Percentiles rank a stretch among this genome's conserved stretches.
Evolutionary conservation across 1,140 invertebrate species (phyloP).

Genomic region (Xylocopa sonorina): DNA sequence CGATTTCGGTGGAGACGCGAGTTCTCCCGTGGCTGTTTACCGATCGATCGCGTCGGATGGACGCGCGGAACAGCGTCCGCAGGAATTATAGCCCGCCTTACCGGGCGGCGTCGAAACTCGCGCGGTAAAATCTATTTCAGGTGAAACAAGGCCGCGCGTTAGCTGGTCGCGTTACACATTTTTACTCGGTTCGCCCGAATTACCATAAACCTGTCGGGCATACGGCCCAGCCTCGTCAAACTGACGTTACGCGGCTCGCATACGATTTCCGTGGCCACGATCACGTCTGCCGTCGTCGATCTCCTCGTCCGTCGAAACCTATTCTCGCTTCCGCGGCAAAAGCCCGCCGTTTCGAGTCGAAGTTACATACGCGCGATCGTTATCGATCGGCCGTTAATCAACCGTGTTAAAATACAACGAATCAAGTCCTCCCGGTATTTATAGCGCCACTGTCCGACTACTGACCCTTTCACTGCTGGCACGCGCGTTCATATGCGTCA

Average conservation of each 20-base stretch:
- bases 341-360: not conserved
- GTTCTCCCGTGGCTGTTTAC: not conserved
- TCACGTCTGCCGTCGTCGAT: not conserved
- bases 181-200: conserved; percentile 53
- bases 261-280: no score
- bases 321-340: no score
- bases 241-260: conserved; percentile 24
- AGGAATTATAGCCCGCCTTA: conserved; percentile 28
- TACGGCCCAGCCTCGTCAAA: conserved; percentile 23
- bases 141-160: conserved; percentile 57
- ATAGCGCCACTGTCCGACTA: conserved; percentile 52
- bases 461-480: conserved; percentile 53
- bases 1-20: not conserved
- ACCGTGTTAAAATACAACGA: conserved; percentile 38
- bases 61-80: not conserved
- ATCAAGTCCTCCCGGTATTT: conserved; percentile 53
- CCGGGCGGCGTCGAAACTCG: conserved; percentile 42
- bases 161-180: conserved; percentile 51
- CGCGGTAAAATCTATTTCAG: conserved; percentile 57
- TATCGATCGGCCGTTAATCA: conserved; percentile 40
- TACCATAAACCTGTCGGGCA: conserved; percentile 50
- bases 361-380: not conserved
- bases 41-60: conserved; percentile 29
- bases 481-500: conserved; percentile 47
- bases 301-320: no score